These are phyloP conservation scores for Diprion similis DNA, from an alignment of 1,140 invertebrate genomes.

Conservation along the genomic window DNA sequence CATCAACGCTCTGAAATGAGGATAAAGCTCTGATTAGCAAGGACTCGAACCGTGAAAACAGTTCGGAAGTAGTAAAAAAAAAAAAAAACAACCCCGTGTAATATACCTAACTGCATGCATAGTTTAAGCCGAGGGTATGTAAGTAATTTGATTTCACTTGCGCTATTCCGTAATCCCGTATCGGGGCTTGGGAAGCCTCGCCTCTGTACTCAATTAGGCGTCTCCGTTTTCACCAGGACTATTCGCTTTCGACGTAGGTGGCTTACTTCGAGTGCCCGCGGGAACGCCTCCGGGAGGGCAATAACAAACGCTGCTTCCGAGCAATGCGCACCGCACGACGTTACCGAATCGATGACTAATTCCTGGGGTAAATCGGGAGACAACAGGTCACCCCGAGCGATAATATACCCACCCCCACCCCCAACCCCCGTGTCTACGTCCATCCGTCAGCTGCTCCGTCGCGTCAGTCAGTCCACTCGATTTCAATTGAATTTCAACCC, in stretches of 20 bases:
- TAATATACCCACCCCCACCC: not conserved
- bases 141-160: not conserved
- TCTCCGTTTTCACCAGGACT: not conserved
- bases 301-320: constrained; percentile 11
- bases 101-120: no score
- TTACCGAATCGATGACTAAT: constrained; percentile 11
- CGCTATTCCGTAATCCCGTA: not conserved
- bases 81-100: no score
- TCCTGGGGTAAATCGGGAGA: not conserved
- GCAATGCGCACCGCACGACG: not conserved
- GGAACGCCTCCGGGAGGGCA: not conserved
- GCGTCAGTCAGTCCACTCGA: not conserved
- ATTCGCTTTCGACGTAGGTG: not conserved
- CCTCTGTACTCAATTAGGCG: constrained; percentile 10
- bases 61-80: no score
- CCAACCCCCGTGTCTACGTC: not conserved
- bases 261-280: constrained; percentile 7
- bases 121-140: no score
- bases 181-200: not conserved
- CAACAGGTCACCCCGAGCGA: constrained; percentile 1
- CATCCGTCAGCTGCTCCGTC: not conserved
- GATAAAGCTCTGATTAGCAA: no score
- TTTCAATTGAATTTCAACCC: constrained; percentile 11
- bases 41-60: no score
- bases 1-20: no score